phyloP scores from a whole-genome alignment of 2,113 vertebrate species.

The Plecturocebus donacophilus region DNA sequence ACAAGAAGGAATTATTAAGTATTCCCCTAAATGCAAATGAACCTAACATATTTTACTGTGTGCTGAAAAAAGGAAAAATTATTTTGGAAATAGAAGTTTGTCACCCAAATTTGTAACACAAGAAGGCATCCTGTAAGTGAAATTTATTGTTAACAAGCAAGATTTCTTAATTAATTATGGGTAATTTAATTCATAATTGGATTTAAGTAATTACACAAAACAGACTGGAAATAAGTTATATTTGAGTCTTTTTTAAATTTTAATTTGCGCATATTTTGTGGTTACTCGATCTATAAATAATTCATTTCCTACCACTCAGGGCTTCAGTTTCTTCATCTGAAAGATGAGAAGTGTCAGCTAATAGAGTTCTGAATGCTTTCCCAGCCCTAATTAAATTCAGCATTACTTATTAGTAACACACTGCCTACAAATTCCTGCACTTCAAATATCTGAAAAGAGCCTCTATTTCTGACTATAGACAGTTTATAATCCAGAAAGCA shows the following conservation, averaged over 20 bases:
- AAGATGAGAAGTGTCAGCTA: background rate
- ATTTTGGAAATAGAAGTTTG: background rate
- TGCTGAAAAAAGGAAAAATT: background rate
- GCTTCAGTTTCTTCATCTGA: slow-evolving; percentile 12
- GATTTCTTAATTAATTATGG: slow-evolving; percentile 34
- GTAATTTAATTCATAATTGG: slow-evolving; percentile 33
- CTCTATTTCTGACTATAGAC: background rate
- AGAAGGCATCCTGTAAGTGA: background rate
- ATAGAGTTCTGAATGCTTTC: slow-evolving; percentile 2
- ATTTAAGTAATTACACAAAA: slow-evolving; percentile 5
- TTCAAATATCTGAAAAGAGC: background rate
- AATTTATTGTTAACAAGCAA: background rate
- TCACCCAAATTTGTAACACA: background rate
- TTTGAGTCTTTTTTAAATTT: slow-evolving; percentile 21
- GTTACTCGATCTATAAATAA: slow-evolving; percentile 8
- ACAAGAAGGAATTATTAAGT: background rate
- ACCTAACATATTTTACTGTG: background rate
- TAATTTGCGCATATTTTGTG: slow-evolving; percentile 48
- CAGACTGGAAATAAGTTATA: slow-evolving; percentile 31
- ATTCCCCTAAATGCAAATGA: background rate
- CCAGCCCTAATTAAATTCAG: background rate
- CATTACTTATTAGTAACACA: background rate
- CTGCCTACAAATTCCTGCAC: background rate
- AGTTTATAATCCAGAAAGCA: background rate
- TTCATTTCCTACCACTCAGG: slow-evolving; percentile 23